These are phyloP conservation scores for Telmatochromis sp. DNA, from an alignment of 2,113 vertebrate genomes.

Conservation along the genomic window DNA sequence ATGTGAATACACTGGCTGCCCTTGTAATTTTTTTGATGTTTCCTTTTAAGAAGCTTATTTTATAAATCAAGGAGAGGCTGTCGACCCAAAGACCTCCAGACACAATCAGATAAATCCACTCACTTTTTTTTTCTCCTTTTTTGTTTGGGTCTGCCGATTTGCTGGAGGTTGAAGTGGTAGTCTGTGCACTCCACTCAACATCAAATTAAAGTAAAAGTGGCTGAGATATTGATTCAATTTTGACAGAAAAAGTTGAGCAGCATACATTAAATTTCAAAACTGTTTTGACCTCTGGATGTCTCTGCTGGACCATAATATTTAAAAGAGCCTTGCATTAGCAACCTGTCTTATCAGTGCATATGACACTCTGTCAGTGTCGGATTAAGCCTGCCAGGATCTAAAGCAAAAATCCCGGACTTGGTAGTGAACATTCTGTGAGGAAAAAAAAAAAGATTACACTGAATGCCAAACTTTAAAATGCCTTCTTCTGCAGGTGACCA, in stretches of 20 bases:
- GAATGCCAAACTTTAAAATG: neutral
- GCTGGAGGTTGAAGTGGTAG: constrained; percentile 1
- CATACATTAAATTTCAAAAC: neutral
- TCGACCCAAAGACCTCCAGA: neutral
- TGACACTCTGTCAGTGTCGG: neutral
- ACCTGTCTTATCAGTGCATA: neutral
- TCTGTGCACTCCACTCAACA: constrained; percentile 24
- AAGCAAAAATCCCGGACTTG: neutral
- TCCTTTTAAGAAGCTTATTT: neutral
- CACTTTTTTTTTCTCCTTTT: neutral
- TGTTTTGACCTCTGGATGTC: constrained; percentile 1
- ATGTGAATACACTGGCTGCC: neutral
- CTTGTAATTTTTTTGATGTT: constrained; percentile 1
- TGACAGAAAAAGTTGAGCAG: neutral
- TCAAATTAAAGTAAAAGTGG: constrained; percentile 40
- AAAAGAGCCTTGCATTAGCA: neutral
- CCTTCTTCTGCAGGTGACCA: neutral
- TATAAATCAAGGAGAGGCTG: neutral
- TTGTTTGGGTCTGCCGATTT: neutral
- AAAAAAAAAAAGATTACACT: neutral
- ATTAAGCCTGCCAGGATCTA: neutral
- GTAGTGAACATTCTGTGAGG: neutral
- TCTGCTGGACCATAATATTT: neutral
- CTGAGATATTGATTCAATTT: constrained; percentile 16
- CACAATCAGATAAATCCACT: constrained; percentile 37